Conservation (phyloP, 2,113 vertebrate species). For the Naja naja region DNA sequence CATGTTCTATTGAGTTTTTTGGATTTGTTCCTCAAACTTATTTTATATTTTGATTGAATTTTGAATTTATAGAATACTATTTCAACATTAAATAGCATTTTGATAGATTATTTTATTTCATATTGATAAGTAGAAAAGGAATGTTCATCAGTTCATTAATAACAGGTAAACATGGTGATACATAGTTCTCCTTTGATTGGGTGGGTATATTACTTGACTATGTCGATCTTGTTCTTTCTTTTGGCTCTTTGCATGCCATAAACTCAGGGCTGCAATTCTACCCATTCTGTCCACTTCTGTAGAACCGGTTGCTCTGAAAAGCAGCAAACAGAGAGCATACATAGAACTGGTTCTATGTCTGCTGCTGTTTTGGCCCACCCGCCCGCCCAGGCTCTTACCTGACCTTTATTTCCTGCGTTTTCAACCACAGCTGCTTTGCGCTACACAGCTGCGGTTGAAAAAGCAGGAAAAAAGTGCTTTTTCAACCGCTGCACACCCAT, state of each 20-base stretch:
- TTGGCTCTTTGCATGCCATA: accelerated
- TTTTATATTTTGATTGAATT: neutral
- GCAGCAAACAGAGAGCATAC: too few species aligned
- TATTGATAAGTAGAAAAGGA: neutral
- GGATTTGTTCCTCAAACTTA: neutral
- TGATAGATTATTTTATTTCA: neutral
- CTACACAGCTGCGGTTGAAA: too few species aligned
- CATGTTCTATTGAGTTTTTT: neutral
- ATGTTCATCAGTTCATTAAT: neutral
- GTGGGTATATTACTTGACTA: neutral
- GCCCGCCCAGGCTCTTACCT: too few species aligned
- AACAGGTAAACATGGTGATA: neutral
- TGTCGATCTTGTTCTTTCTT: neutral
- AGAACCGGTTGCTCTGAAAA: too few species aligned
- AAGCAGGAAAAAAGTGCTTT: too few species aligned
- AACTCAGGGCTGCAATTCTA: too few species aligned
- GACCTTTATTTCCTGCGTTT: too few species aligned
- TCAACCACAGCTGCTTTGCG: too few species aligned
- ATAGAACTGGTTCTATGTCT: too few species aligned
- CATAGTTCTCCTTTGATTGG: neutral
- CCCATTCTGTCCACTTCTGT: too few species aligned
- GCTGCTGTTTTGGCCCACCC: too few species aligned
- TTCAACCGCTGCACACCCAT: too few species aligned
- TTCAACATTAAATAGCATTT: neutral
- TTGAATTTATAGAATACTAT: neutral